Evolutionary conservation across 2,113 vertebrate genomes (phyloP), one percentile per base, ranked within the genome.

Genomic region (Xiphophorus couchianus): DNA sequence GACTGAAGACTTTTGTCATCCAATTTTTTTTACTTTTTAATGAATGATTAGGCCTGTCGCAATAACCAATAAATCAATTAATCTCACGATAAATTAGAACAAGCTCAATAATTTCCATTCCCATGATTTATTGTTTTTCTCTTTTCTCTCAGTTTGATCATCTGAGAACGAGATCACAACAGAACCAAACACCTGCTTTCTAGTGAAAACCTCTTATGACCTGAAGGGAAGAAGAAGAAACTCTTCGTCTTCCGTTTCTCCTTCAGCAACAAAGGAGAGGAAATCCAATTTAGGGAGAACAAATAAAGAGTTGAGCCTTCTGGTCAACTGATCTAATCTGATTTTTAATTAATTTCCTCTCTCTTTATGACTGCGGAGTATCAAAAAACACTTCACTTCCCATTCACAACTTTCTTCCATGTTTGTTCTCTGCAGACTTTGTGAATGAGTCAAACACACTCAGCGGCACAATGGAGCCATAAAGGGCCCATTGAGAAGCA

Each of bases 401-500:
- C 66, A 29, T 81, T 88, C 78, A 78, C 81, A 66, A 44, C 71
- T 80, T 80, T 66, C 58, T 66, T 81, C 69, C 33, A 2, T 81
- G 87, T 90, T 86, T 86, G 84, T 63, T 80, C 78, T 75, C 72
- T 6, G 0, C 54, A 1, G 67, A 5, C 37, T 60, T 29, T 80
- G 22, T 79, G 78, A 86, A 83, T 67, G 78, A 65, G 25, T 69
- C 74, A 48, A 83, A 78, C 86, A 67, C 77, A 77, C 80, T 81
- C 73, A 62, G 73, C 60, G 66, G 73, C 84, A 89, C 88, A 89
- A 89, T 77, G 78, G 76, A 62, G 71, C 29, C 71, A 88, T 82
- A 74, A 88, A 85, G 66, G 74, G 30, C 54, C 83, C 65, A 84
- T 88, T 84, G 82, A 84, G 72, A 37, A 58, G 65, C 0, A 27